Percentiles rank a stretch among this genome's conserved stretches.
phyloP scores from a whole-genome alignment of 2,888 invertebrate species.

The Lepidonotus clava region DNA sequence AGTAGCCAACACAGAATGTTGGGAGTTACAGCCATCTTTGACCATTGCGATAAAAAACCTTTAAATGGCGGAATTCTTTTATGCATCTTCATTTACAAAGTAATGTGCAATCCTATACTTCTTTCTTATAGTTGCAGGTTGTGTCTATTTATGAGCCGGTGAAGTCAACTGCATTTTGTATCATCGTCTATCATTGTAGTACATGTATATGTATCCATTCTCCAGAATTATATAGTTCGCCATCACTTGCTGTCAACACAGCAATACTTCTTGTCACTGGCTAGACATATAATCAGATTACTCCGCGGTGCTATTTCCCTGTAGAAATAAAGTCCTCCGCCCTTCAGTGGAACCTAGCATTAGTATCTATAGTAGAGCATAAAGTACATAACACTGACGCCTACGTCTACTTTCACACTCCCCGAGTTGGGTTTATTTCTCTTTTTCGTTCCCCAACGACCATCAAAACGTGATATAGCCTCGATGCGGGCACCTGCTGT shows the following conservation, averaged over 20 bases:
- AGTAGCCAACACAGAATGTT: too few species aligned
- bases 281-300: neutral
- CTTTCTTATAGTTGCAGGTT: too few species aligned
- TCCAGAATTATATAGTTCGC: too few species aligned
- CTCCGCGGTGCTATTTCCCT: conserved; percentile 3
- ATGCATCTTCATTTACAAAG: too few species aligned
- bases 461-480: neutral
- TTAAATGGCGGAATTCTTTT: too few species aligned
- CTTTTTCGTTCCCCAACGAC: neutral
- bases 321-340: neutral
- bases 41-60: too few species aligned
- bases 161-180: too few species aligned
- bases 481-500: neutral
- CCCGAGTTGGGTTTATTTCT: neutral
- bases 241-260: neutral
- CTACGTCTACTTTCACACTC: neutral
- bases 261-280: neutral
- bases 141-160: too few species aligned
- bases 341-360: neutral
- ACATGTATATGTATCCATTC: too few species aligned
- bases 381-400: conserved; percentile 1
- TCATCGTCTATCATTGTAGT: too few species aligned
- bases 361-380: neutral
- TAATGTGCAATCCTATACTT: too few species aligned
- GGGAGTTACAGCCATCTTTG: too few species aligned